Evolutionary conservation across 2,797 vertebrate genomes (phyloP), one percentile per base, ranked within the genome.

Genomic region (Argyrosomus regius): DNA sequence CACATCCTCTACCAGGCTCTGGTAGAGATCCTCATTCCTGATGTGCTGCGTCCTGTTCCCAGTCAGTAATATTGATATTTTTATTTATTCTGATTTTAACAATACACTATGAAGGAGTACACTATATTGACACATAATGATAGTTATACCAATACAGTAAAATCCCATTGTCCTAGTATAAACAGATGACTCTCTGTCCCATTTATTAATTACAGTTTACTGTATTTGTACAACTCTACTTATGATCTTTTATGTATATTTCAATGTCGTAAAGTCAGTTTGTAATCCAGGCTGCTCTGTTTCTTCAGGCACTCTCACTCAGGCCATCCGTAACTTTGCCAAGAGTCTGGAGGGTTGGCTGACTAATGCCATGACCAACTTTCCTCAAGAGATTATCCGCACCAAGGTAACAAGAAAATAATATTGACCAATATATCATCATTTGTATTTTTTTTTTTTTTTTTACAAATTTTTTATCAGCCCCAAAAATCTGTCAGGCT

Each of bases 331-430:
- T 6, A 99, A 99, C 86, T 99, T 99, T 71, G 98, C 98, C 89
- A 99, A 99, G 94, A 99, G 98, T 81, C 87, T 99, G 89, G 98
- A 99, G 87, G 96, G 97, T 49, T 99, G 98, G 98, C 90, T 99
- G 91, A 97, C 97, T 0, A 97, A 96, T 0, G 98, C 98, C 76
- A 99, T 99, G 98, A 97, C 91, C 18, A 97, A 95, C 87, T 99
- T 98, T 60, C 98, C 98, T 2, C 96, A 97, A 2, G 96, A 98
- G 87, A 95, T 98, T 1, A 88, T 99, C 80, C 97, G 97, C 90
- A 97, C 96, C 62, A 99, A 99, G 97, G 98, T 99, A 92, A 92
- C 4, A 6, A 26, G 17, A 45, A 54, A 58, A 24, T n/a, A 39
- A 39, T 39, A 39, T 39, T 39, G 8, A 39, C 8, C 8, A 39